These are phyloP conservation scores for Styela clava DNA, from an alignment of 23 tunicate genomes.

Conservation along the genomic window DNA sequence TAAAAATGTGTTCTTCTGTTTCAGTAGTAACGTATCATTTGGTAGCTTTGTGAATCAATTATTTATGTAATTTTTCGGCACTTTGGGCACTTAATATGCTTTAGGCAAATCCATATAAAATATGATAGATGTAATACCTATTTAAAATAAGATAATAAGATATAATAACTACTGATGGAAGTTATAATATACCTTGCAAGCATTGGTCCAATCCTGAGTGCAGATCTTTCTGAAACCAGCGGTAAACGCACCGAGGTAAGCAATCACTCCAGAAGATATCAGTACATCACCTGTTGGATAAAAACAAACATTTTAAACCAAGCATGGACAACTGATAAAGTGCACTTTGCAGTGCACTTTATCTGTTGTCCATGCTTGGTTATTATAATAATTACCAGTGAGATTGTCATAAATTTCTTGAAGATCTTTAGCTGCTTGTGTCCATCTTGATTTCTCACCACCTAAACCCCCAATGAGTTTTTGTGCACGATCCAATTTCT, in stretches of 20 bases:
- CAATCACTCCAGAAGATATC: constrained; percentile 94
- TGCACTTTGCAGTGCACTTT: too few species aligned
- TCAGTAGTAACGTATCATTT: too few species aligned
- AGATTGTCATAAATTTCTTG: constrained; percentile 89
- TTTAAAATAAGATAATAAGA: too few species aligned
- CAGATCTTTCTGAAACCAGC: constrained; percentile 81
- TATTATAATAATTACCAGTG: constrained; percentile 50
- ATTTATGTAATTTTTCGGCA: too few species aligned
- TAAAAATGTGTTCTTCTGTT: too few species aligned
- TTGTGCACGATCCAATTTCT: constrained; percentile 94
- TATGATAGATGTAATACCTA: too few species aligned
- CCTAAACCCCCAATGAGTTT: constrained; percentile 98
- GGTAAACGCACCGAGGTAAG: constrained; percentile 97
- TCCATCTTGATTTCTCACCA: constrained; percentile 98
- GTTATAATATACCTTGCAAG: constrained; percentile 68
- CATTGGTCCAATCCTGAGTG: constrained; percentile 77
- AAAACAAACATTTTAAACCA: neutral
- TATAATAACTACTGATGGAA: too few species aligned
- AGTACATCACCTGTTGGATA: constrained; percentile 84
- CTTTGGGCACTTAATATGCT: too few species aligned
- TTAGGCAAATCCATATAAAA: too few species aligned
- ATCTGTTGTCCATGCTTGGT: too few species aligned
- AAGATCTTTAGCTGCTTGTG: constrained; percentile 84
- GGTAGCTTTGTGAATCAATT: too few species aligned
- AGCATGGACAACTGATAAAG: too few species aligned